Base-by-base conservation (phyloP, 1,140 invertebrate species). In the Formica selysi region DNA sequence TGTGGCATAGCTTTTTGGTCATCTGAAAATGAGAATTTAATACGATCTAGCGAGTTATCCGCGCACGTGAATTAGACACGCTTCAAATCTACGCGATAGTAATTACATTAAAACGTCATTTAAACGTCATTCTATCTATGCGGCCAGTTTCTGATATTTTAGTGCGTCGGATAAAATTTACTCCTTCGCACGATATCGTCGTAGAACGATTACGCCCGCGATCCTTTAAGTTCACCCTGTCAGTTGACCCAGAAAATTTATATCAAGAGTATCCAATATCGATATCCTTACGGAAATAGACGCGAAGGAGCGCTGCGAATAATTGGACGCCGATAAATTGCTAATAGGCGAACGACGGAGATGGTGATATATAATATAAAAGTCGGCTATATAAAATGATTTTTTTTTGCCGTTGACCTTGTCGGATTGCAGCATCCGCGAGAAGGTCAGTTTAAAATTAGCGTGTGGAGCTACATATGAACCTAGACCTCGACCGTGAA, bases 271-370 rank as follows among this genome's bases (percentile, higher is more conserved):
- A 51, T 64, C 41, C 41, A 16, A 38, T 51, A 85, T 85, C 81
- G 73, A 85, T 85, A 78, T 38, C 22, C 57, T n/a, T n/a, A 62
- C 44, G 73, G 48, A 85, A 85, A 76, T 76, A 78, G 73, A 84
- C 11, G 22, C 41, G 54, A 32, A 78, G 57, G 26, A 76, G 73
- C 59, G 54, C 22, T n/a, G 59, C 61, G 73, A 78, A 85, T 85
- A 85, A 85, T 78, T 76, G 81, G 26, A 76, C 59, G 54, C 29
- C 73, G 59, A 85, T 78, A 64, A 83, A 83, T 83, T 19, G 54
- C 13, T 83, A 83, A 83, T 74, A 26, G 68, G 11, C 36, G n/a
- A 61, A n/a, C 36, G 36, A 36, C 36, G 13, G 19, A 57, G 22
- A 70, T 10, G 26, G 48, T 11, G 7, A 70, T 80, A 36, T 36